Evolutionary conservation across 2,797 vertebrate species (phyloP).

Genomic region (Nyctibius grandis): DNA sequence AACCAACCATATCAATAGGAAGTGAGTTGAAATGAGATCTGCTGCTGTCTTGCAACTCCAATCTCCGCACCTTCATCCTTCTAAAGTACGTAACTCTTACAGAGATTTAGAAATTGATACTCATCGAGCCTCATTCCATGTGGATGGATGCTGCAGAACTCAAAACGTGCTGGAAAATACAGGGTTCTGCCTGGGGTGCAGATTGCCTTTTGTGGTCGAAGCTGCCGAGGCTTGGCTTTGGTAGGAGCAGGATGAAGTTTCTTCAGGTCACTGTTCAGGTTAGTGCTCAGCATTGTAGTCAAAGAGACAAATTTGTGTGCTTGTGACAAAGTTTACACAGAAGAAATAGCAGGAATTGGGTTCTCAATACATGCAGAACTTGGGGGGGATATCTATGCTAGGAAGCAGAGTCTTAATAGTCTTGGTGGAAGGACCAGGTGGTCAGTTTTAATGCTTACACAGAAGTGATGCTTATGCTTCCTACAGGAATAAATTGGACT

Average conservation of each 20-base stretch:
- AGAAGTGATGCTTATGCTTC: not conserved
- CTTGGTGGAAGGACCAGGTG: not conserved
- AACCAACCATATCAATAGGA: not conserved
- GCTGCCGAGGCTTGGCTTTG: not conserved
- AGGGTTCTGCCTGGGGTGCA: not conserved
- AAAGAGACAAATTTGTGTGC: not conserved
- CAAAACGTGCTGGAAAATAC: not conserved
- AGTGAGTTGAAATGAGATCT: not conserved
- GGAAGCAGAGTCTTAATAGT: not conserved
- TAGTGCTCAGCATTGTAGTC: not conserved
- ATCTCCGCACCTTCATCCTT: not conserved
- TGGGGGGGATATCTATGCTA: not conserved
- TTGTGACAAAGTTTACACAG: not conserved
- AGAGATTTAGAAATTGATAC: not conserved
- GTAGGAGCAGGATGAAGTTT: not conserved
- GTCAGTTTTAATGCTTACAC: not conserved
- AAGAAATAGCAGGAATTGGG: not conserved
- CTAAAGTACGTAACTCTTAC: accelerated
- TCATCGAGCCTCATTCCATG: accelerated
- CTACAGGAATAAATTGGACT: not conserved
- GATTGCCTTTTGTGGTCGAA: not conserved
- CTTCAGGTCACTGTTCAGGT: not conserved
- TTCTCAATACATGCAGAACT: not conserved
- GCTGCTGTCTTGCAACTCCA: not conserved
- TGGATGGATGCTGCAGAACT: not conserved